Conservation (phyloP, 2,113 vertebrate genomes). For the Rhinopithecus roxellana region DNA sequence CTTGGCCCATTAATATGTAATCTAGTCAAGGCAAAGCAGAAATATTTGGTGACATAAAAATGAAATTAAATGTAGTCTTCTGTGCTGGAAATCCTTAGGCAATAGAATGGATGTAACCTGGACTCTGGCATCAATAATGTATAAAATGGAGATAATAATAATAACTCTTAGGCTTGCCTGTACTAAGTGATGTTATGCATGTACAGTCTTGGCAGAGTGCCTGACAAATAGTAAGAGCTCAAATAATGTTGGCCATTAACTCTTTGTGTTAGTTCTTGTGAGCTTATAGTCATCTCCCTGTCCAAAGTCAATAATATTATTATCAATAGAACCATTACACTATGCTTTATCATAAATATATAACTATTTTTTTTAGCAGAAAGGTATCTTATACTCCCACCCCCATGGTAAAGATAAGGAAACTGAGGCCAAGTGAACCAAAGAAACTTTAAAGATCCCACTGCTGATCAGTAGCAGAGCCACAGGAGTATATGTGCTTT, state of each 20-base stretch:
- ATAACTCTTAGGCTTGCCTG: not conserved
- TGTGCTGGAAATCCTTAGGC: not conserved
- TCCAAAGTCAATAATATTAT: not conserved
- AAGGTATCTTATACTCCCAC: not conserved
- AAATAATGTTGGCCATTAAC: not conserved
- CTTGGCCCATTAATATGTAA: not conserved
- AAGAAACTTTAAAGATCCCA: not conserved
- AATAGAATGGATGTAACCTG: not conserved
- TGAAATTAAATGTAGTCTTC: not conserved
- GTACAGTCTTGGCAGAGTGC: not conserved
- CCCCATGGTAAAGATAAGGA: not conserved
- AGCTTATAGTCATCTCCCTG: not conserved
- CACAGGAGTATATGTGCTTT: not conserved
- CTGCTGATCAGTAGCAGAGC: not conserved
- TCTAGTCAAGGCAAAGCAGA: not conserved
- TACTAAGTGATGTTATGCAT: not conserved
- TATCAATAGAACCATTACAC: not conserved
- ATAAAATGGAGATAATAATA: not conserved
- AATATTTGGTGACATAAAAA: conserved; percentile 5
- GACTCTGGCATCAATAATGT: not conserved
- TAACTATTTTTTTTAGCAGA: conserved; percentile 5
- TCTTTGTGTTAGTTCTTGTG: not conserved
- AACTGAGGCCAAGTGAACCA: not conserved
- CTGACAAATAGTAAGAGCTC: not conserved
- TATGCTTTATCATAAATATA: not conserved